Base-by-base conservation (phyloP, 2,113 vertebrate genomes). In the Drymodes brunneopygia region DNA sequence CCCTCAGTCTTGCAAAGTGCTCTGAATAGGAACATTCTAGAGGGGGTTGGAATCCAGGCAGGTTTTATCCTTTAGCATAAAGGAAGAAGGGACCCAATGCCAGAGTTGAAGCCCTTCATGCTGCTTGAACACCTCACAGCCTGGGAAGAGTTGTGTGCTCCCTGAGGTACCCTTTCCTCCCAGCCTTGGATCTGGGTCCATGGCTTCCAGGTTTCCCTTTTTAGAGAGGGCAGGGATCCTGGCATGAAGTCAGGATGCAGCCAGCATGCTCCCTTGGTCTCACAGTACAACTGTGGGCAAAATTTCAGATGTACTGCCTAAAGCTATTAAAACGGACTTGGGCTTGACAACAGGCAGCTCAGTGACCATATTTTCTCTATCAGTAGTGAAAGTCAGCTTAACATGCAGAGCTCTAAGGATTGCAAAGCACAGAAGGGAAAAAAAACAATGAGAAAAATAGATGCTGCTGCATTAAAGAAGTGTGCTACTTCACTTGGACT, bases 71-170 rank as follows among this genome's bases (percentile, higher is more conserved):
- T 82, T 36, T 31, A 44, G 70, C 29, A 36, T 3, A 27, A 78
- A 17, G 24, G 38, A 73, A 29, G 40, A 80, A 11, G 9, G 7
- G 15, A 45, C 15, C 9, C 0, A 1, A 27, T 24, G 23, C 24
- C n/a, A 20, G n/a, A 12, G 17, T 42, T 69, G 24, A 11, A 83
- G 35, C 19, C 40, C 0, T 44, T 61, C 0, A 0, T 24, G 23
- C 12, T 87, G 21, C 42, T 33, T 36, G 35, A 19, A 9, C 29
- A 58, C 14, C n/a, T 21, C 40, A 23, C 0, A 3, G 77, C 6
- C 3, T 51, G 9, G 64, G 62, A 47, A 40, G 62, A 40, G 25
- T 0, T 42, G 21, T 20, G 21, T 23, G 18, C 3, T 86, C 4
- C 45, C 22, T 10, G 12, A 89, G 9, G 3, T 36, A 2, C 4